phyloP scores from a whole-genome alignment of 2,113 vertebrate genomes.

The Chlamydotis undulata region DNA sequence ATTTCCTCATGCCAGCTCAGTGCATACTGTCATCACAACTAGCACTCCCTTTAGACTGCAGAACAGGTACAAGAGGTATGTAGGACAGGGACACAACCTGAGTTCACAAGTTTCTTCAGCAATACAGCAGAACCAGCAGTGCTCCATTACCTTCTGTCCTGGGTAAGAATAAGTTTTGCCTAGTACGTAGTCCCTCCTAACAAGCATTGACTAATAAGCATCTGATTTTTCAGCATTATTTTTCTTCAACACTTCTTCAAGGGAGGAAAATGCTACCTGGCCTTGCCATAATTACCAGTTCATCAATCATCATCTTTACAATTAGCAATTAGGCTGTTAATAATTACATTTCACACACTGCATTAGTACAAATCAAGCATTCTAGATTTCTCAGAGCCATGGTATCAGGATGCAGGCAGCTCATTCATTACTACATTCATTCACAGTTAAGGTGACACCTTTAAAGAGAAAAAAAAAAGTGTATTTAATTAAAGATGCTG shows the following conservation, averaged over 20 bases:
- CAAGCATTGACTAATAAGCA: not conserved
- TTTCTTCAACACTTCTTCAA: not conserved
- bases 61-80: not conserved
- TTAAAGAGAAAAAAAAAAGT: not conserved
- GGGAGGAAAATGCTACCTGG: not conserved
- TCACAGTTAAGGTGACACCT: not conserved
- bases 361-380: not conserved
- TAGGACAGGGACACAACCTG: not conserved
- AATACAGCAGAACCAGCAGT: not conserved
- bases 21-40: fast-evolving
- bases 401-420: not conserved
- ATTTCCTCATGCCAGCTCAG: not conserved
- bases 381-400: not conserved
- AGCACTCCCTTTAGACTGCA: not conserved
- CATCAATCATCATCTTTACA: not conserved
- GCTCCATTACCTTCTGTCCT: not conserved
- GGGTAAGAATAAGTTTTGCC: not conserved
- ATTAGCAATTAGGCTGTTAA: not conserved
- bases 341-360: not conserved
- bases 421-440: not conserved
- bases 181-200: not conserved
- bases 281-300: not conserved
- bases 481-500: not conserved
- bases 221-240: not conserved
- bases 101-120: not conserved